Percentiles rank a stretch among this genome's conserved stretches.
Evolutionary conservation across 2,797 vertebrate species (phyloP).

Genomic region (Microchirus variegatus): DNA sequence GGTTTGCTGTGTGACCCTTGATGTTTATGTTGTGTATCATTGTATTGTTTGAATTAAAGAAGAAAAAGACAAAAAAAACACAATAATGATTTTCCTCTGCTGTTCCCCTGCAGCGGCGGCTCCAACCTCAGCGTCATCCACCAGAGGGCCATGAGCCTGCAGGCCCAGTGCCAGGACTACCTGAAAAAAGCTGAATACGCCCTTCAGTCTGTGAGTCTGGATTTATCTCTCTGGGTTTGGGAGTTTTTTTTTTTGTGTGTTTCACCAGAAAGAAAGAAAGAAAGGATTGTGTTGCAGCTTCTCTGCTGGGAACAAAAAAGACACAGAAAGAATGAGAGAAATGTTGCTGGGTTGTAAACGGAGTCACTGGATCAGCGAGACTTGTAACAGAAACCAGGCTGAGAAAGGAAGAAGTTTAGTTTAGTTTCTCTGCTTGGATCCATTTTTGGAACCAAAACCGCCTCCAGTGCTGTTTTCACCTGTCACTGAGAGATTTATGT

Average conservation of each 20-base stretch:
- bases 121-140: conserved; percentile 29
- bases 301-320: background rate
- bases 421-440: conserved; percentile 8
- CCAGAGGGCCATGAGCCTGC: conserved; percentile 66
- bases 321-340: conserved; percentile 14
- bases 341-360: conserved; percentile 2
- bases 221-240: background rate
- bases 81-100: conserved; percentile 23
- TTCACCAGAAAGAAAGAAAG: background rate
- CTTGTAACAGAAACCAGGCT: conserved; percentile 7
- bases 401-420: conserved; percentile 1
- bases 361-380: background rate
- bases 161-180: conserved; percentile 71
- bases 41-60: background rate
- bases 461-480: background rate
- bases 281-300: conserved; percentile 1
- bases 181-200: conserved; percentile 68
- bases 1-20: too few species aligned
- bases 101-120: conserved; percentile 37
- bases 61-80: background rate
- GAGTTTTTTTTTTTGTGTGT: background rate
- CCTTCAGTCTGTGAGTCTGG: conserved; percentile 75
- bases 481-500: background rate
- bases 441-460: background rate
- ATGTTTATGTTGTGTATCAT: too few species aligned